Evolutionary conservation across 2,797 vertebrate genomes (phyloP).

Genomic region (Tolypeutes matacus): DNA sequence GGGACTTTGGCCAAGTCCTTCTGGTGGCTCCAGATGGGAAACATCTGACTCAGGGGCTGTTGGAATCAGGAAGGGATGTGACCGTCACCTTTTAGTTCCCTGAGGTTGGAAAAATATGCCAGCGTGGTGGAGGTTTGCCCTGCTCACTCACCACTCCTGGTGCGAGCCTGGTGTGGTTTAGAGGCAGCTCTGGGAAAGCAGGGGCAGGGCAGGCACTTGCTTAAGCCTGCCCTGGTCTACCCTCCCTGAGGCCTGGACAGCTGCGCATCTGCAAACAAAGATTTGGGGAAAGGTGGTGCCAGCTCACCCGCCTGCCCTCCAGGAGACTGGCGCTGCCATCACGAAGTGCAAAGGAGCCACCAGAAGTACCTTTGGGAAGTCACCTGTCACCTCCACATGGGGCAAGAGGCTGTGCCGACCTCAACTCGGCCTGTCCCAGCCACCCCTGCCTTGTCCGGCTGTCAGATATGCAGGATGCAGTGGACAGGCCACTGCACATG

Average conservation of each 20-base stretch:
- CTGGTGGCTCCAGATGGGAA: conserved; percentile 61
- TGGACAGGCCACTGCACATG: not conserved
- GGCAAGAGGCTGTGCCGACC: not conserved
- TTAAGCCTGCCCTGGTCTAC: not conserved
- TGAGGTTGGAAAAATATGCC: not conserved
- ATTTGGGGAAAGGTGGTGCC: not conserved
- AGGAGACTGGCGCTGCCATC: not conserved
- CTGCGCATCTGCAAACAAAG: not conserved
- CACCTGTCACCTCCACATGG: accelerated
- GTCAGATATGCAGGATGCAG: not conserved
- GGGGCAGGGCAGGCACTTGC: not conserved
- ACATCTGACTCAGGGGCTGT: not conserved
- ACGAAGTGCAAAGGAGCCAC: no score
- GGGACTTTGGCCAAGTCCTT: not conserved
- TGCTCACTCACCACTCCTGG: not conserved
- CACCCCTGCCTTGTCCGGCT: not conserved
- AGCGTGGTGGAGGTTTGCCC: not conserved
- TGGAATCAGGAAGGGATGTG: not conserved
- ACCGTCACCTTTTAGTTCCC: not conserved
- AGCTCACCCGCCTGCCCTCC: accelerated
- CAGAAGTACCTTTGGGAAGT: not conserved
- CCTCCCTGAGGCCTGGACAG: not conserved
- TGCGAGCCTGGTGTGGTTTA: not conserved
- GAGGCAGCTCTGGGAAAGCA: not conserved
- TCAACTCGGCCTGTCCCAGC: no score